Evolutionary conservation across 2,888 invertebrate genomes (phyloP).

Genomic region (Himalopsyche japonica): DNA sequence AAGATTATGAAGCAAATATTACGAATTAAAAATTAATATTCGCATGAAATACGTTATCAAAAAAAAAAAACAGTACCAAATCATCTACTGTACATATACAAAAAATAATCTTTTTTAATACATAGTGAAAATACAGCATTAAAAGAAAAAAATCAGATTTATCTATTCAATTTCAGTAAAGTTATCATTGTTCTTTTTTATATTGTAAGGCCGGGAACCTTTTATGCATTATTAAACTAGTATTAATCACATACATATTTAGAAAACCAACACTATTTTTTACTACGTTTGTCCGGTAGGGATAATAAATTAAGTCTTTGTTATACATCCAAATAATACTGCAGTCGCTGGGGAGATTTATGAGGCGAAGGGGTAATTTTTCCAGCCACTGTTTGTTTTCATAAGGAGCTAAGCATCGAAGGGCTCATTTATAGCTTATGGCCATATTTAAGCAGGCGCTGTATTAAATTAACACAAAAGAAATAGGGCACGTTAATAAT

Average conservation of each 20-base stretch:
- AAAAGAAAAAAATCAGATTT: no score
- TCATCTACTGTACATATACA: no score
- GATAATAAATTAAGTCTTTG: conserved; percentile 28
- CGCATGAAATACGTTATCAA: no score
- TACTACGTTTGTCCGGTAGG: not conserved
- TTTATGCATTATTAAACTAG: not conserved
- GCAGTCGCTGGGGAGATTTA: conserved; percentile 25
- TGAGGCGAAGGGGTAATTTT: conserved; percentile 23
- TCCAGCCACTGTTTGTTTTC: conserved; percentile 36
- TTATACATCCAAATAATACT: conserved; percentile 32
- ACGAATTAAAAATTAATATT: no score
- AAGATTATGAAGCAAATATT: no score
- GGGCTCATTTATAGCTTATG: conserved; percentile 36
- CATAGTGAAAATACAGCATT: no score
- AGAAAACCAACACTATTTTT: not conserved
- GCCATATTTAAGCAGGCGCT: conserved; percentile 25
- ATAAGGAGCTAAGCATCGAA: conserved; percentile 14
- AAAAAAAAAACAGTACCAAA: no score
- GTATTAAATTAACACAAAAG: conserved; percentile 25
- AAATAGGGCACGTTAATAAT: conserved; percentile 12
- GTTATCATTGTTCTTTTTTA: no score
- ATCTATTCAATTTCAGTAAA: no score
- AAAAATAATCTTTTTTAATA: no score
- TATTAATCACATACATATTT: not conserved
- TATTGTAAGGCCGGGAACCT: no score